Base-by-base conservation (phyloP, 2,113 vertebrate species). In the Antechinus stuartii region DNA sequence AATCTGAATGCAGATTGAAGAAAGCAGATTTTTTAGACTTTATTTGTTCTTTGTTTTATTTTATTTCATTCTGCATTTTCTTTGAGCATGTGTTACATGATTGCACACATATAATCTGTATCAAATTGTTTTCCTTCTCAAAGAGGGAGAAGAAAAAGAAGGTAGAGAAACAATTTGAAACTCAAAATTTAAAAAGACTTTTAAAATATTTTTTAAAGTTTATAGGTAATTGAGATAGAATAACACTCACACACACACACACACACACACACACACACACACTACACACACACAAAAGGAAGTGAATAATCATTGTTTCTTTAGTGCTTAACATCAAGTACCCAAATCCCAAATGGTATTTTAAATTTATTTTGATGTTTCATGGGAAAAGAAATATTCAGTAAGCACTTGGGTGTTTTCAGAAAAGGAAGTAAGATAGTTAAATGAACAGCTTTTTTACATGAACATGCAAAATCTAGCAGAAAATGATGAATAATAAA, bases 291-390 rank as follows among this genome's bases (percentile, higher is more conserved):
- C 56, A 57, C 35, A 42, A 1, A 3, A 27, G 68, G 42, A 84
- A 84, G n/a, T 84, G 19, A 84, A 84, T 0, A 95, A 61, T 50
- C 53, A 93, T 91, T 96, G 25, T 97, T 93, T 93, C n/a, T 94
- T 97, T 91, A 94, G 90, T 93, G 76, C 89, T 92, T 27, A 52
- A 47, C 24, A 90, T 52, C 27, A 49, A 25, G 68, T 91, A 92
- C 95, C 57, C 92, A 97, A 96, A 95, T 97, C 90, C 8, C 93
- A 93, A 94, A 91, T 95, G 53, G 93, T 97, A 94, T 93, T 93
- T 96, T 97, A 93, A 94, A 90, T 96, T 93, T 96, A 95, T 94
- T 23, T 91, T 97, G 92, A 94, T 97, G 93, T 92, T 93, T 93
- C 95, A 61, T 91, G 19, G 55, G 19, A 94, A 95, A 96, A 94